Conservation (phyloP, 2,888 invertebrate genomes). For the Blastobasis adustella region DNA sequence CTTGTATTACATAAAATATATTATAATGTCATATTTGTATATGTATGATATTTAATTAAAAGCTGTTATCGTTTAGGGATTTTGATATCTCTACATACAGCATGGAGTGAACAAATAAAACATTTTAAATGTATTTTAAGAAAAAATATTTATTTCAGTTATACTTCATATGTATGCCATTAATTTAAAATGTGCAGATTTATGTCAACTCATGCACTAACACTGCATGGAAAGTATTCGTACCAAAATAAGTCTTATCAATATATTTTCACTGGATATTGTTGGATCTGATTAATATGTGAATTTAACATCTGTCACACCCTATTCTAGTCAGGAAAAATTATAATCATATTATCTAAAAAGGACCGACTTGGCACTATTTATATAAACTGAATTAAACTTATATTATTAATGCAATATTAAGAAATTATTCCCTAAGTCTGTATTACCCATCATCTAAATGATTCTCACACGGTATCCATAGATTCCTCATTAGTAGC, state of each 20-base stretch:
- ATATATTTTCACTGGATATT: no score
- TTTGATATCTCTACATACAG: no score
- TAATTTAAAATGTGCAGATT: constrained; percentile 2
- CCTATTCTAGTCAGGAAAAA: no score
- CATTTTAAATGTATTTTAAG: neutral
- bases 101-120: no score
- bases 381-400: constrained; percentile 26
- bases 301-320: no score
- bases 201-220: neutral
- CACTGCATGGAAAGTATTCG: neutral
- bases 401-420: neutral
- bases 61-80: no score
- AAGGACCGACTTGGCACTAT: constrained; percentile 50
- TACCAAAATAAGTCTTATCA: no score
- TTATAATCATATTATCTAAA: constrained; percentile 19
- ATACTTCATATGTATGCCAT: neutral
- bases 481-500: constrained; percentile 62
- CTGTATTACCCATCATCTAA: constrained; percentile 30
- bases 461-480: constrained; percentile 61
- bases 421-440: constrained; percentile 8
- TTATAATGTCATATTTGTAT: no score
- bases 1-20: no score
- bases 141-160: constrained; percentile 7
- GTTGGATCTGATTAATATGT: no score
- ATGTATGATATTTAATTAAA: no score